Evolutionary conservation across 23 tunicate genomes (phyloP).

Genomic region (Ascidia mentula): DNA sequence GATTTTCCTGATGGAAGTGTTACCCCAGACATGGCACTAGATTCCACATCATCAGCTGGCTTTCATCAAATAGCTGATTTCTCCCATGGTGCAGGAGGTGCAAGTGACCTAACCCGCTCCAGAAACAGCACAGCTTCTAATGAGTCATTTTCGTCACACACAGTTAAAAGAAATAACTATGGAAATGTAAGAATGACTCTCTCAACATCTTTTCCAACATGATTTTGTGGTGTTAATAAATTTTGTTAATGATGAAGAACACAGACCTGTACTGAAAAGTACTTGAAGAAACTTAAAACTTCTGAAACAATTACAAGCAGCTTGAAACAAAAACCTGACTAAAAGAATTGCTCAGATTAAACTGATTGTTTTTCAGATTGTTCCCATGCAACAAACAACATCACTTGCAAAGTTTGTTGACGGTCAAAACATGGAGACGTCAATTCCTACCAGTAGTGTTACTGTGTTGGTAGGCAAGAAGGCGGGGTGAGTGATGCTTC

Average conservation of each 20-base stretch:
- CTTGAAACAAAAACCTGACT: too few species aligned
- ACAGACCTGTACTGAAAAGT: conserved; percentile 21
- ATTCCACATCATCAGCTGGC: not conserved
- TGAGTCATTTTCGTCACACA: not conserved
- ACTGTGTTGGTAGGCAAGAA: not conserved
- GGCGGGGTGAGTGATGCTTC: conserved; percentile 62
- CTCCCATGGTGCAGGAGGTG: not conserved
- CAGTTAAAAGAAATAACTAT: not conserved
- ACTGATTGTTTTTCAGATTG: not conserved
- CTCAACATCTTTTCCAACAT: too few species aligned
- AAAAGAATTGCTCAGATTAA: not conserved
- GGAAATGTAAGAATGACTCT: conserved; percentile 6
- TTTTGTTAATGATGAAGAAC: conserved; percentile 12
- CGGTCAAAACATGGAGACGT: not conserved
- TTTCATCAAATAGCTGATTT: not conserved
- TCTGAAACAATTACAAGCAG: not conserved
- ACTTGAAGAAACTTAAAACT: not conserved
- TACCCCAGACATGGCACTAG: not conserved
- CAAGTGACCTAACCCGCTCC: not conserved
- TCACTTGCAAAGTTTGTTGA: not conserved
- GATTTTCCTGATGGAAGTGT: conserved; percentile 17
- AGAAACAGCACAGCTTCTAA: conserved; percentile 3
- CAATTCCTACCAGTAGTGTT: not conserved
- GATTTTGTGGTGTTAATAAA: not conserved
- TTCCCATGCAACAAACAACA: not conserved